A percentile compares a stretch with the other conserved stretches of the same genome.
Evolutionary conservation across 2,888 invertebrate genomes (phyloP).

Genomic region (Chesias legatella): DNA sequence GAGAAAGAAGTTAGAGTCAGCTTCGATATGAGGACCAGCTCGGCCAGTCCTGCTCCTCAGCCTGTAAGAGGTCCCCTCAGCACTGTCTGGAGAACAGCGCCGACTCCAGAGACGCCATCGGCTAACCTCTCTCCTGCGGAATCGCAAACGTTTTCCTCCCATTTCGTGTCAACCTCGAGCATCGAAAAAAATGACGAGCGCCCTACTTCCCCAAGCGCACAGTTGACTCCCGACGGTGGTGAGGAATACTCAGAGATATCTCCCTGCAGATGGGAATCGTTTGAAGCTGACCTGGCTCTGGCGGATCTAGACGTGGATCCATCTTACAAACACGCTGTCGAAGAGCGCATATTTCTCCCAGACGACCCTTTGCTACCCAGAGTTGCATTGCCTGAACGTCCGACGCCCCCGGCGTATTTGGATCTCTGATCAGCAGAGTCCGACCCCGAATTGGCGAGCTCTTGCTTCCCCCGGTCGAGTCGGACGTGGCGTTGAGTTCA

Average conservation of each 20-base stretch:
- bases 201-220: conserved; percentile 79
- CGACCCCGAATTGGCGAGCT: conserved; percentile 65
- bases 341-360: conserved; percentile 81
- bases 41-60: conserved; percentile 56
- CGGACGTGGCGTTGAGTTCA: conserved; percentile 46
- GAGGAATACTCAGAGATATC: conserved; percentile 66
- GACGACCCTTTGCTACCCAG: conserved; percentile 80
- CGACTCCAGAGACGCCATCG: conserved; percentile 85
- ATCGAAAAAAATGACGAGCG: conserved; percentile 69
- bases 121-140: conserved; percentile 82
- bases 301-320: conserved; percentile 82
- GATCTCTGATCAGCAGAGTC: conserved; percentile 77
- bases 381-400: conserved; percentile 75
- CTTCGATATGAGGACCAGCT: conserved; percentile 63
- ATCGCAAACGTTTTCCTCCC: conserved; percentile 83
- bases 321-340: conserved; percentile 82
- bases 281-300: conserved; percentile 82
- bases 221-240: conserved; percentile 79
- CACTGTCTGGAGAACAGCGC: conserved; percentile 68
- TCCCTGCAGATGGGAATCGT: conserved; percentile 82
- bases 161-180: conserved; percentile 79
- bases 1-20: conserved; percentile 74
- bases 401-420: conserved; percentile 79
- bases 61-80: conserved; percentile 69
- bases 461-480: conserved; percentile 53